These are phyloP conservation scores for Hippotragus niger DNA, from an alignment of 2,113 vertebrate species.

Conservation along the genomic window DNA sequence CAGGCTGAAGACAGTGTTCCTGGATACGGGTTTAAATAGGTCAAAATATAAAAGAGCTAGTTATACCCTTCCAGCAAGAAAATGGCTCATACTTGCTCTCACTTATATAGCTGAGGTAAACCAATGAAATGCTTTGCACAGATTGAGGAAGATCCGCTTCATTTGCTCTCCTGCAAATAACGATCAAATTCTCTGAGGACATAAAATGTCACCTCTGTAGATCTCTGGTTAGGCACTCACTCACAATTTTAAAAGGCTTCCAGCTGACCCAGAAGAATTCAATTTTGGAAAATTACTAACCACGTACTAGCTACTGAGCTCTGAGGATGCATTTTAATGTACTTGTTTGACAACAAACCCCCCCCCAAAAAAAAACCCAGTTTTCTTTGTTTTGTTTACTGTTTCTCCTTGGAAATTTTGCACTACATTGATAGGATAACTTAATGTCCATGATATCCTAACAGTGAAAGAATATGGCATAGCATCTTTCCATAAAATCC, in stretches of 20 bases:
- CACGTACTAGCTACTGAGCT: background rate
- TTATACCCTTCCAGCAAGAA: background rate
- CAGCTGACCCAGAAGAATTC: background rate
- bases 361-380: no score
- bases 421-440: background rate
- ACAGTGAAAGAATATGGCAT: background rate
- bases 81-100: background rate
- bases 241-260: background rate
- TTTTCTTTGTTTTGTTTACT: background rate
- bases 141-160: background rate
- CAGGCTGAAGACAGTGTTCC: background rate
- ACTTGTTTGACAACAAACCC: background rate
- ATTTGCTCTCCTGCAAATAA: background rate
- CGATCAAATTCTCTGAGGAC: background rate
- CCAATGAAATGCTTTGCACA: background rate
- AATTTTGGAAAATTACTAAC: background rate
- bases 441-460: background rate
- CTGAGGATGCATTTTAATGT: background rate
- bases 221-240: background rate
- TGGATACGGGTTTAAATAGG: background rate
- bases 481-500: background rate
- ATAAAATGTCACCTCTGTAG: background rate
- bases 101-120: background rate
- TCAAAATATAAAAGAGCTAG: background rate
- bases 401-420: background rate